phyloP scores from a whole-genome alignment of 2,888 invertebrate species.

The Athalia rosae region DNA sequence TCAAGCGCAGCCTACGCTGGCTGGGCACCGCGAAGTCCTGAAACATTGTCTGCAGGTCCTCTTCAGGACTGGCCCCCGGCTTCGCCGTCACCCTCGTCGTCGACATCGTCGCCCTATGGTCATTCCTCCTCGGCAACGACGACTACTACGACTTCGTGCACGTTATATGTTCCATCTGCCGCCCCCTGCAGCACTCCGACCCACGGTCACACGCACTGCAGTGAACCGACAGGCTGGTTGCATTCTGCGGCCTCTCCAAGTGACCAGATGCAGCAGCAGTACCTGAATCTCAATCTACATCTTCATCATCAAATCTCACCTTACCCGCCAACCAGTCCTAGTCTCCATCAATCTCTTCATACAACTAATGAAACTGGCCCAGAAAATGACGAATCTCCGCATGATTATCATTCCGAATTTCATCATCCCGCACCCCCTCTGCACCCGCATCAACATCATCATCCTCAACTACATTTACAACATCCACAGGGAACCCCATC shows the following conservation, averaged over 20 bases:
- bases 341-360: constrained; percentile 79
- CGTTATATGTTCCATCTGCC: constrained; percentile 65
- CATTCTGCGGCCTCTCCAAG: constrained; percentile 72
- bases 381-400: constrained; percentile 51
- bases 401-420: constrained; percentile 62
- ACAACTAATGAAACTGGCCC: constrained; percentile 79
- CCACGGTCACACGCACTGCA: constrained; percentile 61
- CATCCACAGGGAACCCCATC: constrained; percentile 32
- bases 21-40: constrained; percentile 70
- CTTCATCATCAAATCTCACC: constrained; percentile 70
- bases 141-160: constrained; percentile 58
- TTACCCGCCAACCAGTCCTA: constrained; percentile 72
- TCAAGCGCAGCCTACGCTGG: constrained; percentile 68
- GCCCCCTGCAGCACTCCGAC: constrained; percentile 57
- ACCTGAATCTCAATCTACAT: constrained; percentile 70
- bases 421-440: constrained; percentile 58
- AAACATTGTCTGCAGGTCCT: constrained; percentile 56
- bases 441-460: constrained; percentile 58
- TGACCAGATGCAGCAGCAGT: constrained; percentile 75
- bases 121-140: constrained; percentile 56
- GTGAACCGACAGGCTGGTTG: constrained; percentile 61
- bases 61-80: constrained; percentile 70
- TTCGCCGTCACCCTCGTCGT: constrained; percentile 57
- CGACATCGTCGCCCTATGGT: constrained; percentile 52
- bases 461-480: constrained; percentile 48